A percentile compares a stretch with the other conserved stretches of the same genome.
Conservation (phyloP, 1,140 invertebrate species). For the Papilio glaucus region DNA sequence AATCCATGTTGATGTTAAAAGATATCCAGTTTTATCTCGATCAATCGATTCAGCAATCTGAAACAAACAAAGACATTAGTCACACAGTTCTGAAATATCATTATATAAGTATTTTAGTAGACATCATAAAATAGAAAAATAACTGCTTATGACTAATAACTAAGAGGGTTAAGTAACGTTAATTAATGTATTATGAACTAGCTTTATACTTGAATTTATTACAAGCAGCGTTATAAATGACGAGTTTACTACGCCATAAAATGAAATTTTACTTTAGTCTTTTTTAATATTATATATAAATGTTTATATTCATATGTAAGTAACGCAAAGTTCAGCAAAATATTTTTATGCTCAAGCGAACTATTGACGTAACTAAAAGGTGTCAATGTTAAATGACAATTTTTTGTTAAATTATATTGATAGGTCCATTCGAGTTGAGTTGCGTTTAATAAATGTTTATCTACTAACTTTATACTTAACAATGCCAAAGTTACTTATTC, state of each 20-base stretch:
- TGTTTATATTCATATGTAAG: too few relatives aligned
- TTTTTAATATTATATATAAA: not conserved
- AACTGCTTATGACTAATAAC: not conserved
- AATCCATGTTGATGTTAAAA: conserved; percentile 42
- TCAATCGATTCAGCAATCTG: conserved; percentile 28
- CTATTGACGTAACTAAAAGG: too few relatives aligned
- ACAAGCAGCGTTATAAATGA: not conserved
- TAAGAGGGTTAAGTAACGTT: not conserved
- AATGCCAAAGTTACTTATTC: not conserved
- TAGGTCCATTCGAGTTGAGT: not conserved
- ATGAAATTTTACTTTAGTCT: not conserved
- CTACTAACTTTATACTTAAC: not conserved
- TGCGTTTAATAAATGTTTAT: not conserved
- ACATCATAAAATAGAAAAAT: not conserved
- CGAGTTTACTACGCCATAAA: conserved; percentile 4
- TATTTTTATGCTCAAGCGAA: too few relatives aligned
- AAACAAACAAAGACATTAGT: conserved; percentile 32
- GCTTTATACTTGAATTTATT: not conserved
- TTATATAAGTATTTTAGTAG: not conserved
- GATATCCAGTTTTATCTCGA: conserved; percentile 39
- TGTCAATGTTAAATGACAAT: too few relatives aligned
- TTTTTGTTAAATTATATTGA: too few relatives aligned
- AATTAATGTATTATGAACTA: not conserved
- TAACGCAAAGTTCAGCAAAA: too few relatives aligned
- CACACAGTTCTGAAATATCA: not conserved